phyloP scores from a whole-genome alignment of 2,113 vertebrate genomes.

The Sceloporus undulatus region DNA sequence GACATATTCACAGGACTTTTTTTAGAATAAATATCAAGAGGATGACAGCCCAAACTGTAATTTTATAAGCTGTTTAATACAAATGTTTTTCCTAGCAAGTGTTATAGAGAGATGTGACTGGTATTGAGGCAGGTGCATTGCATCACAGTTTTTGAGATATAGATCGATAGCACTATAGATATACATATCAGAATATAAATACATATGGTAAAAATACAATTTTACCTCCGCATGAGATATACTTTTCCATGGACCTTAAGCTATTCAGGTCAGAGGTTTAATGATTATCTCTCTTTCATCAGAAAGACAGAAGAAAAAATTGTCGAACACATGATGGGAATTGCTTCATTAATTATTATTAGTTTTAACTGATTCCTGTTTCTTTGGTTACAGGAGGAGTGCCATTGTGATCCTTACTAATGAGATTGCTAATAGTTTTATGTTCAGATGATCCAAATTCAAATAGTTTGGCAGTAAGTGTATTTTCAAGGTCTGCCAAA shows the following conservation, averaged over 20 bases:
- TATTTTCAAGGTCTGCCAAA: neutral
- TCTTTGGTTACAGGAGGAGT: neutral
- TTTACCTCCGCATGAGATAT: neutral
- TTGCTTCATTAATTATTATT: neutral
- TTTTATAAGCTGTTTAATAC: neutral
- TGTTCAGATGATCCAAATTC: neutral
- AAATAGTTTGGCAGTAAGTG: neutral
- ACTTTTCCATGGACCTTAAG: neutral
- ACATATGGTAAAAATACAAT: neutral
- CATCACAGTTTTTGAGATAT: neutral
- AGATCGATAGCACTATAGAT: too few relatives aligned
- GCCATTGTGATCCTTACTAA: neutral
- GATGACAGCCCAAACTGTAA: too few relatives aligned
- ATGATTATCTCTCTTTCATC: neutral
- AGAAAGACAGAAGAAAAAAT: neutral
- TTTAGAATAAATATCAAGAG: too few relatives aligned
- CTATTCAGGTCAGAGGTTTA: neutral
- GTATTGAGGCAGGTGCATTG: neutral
- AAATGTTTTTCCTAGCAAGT: neutral
- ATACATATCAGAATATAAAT: too few relatives aligned
- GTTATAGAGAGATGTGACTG: neutral
- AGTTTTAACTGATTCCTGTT: neutral
- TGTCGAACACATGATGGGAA: neutral
- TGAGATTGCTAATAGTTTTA: slow-evolving; percentile 5
- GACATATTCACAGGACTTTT: too few relatives aligned